These are phyloP conservation scores for Ichneumoninae sp. DNA, from an alignment of 2,888 invertebrate genomes.

Conservation along the genomic window DNA sequence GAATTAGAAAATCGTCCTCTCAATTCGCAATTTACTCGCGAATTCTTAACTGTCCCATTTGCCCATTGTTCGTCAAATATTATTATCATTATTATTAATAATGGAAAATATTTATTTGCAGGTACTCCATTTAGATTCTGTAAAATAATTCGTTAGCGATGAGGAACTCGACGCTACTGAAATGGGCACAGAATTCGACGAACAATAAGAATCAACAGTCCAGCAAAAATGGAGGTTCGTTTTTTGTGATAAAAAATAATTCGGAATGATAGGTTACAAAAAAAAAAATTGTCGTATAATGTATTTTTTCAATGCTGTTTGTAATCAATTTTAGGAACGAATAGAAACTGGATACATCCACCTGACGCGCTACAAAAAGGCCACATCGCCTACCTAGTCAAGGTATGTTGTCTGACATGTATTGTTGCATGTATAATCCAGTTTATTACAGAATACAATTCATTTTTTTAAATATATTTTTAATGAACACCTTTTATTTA, in stretches of 20 bases:
- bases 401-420: slow-evolving; percentile 87
- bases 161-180: slow-evolving; percentile 86
- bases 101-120: not conserved
- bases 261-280: not conserved
- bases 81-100: slow-evolving; percentile 33
- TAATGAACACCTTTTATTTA: not conserved
- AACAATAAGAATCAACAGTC: slow-evolving; percentile 84
- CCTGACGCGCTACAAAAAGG: slow-evolving; percentile 97
- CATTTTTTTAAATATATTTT: not conserved
- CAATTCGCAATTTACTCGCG: slow-evolving; percentile 61
- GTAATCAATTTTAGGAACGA: slow-evolving; percentile 80
- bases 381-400: slow-evolving; percentile 98
- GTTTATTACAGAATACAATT: not conserved
- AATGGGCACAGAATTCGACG: slow-evolving; percentile 86
- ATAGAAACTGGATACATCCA: slow-evolving; percentile 95
- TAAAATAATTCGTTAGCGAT: slow-evolving; percentile 78
- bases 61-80: slow-evolving; percentile 53
- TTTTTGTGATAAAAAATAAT: not conserved
- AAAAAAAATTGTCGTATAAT: not conserved
- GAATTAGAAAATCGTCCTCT: slow-evolving; percentile 67
- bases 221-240: slow-evolving; percentile 81
- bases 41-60: slow-evolving; percentile 48
- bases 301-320: slow-evolving; percentile 12
- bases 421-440: not conserved
- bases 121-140: not conserved